These are phyloP conservation scores for Pyrochroa serraticornis DNA, from an alignment of 2,888 invertebrate genomes.

Conservation along the genomic window DNA sequence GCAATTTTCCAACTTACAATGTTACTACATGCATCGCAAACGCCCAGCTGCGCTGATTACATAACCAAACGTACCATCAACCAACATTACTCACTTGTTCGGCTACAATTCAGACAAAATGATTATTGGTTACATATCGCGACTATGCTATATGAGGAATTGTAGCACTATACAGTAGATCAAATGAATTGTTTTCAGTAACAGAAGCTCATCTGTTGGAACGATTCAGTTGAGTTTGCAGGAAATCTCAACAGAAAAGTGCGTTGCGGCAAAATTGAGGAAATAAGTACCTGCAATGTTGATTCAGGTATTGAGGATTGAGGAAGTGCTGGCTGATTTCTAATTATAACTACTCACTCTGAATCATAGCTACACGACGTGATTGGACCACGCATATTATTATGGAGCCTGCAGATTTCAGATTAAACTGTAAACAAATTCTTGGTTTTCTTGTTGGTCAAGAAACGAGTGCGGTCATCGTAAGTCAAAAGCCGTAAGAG, in stretches of 20 bases:
- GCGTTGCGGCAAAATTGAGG: slow-evolving; percentile 18
- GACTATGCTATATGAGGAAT: slow-evolving; percentile 41
- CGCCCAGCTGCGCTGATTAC: slow-evolving; percentile 26
- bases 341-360: slow-evolving; percentile 25
- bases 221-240: slow-evolving; percentile 16
- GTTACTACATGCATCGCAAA: slow-evolving; percentile 38
- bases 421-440: slow-evolving; percentile 34
- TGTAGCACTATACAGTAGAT: slow-evolving; percentile 28
- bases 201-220: slow-evolving; percentile 16
- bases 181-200: slow-evolving; percentile 26
- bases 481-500: neutral
- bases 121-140: slow-evolving; percentile 55
- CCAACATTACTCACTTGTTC: slow-evolving; percentile 25
- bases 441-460: slow-evolving; percentile 32
- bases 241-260: slow-evolving; percentile 7
- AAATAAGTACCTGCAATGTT: slow-evolving; percentile 16
- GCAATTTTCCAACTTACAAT: slow-evolving; percentile 47
- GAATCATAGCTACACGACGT: slow-evolving; percentile 18
- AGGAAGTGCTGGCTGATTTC: slow-evolving; percentile 26
- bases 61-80: slow-evolving; percentile 9
- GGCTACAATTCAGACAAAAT: slow-evolving; percentile 51
- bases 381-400: slow-evolving; percentile 33
- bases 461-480: slow-evolving; percentile 7
- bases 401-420: slow-evolving; percentile 31
- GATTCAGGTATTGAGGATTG: slow-evolving; percentile 10